phyloP scores from a whole-genome alignment of 2,888 invertebrate genomes.

The Micoletzkya japonica region DNA sequence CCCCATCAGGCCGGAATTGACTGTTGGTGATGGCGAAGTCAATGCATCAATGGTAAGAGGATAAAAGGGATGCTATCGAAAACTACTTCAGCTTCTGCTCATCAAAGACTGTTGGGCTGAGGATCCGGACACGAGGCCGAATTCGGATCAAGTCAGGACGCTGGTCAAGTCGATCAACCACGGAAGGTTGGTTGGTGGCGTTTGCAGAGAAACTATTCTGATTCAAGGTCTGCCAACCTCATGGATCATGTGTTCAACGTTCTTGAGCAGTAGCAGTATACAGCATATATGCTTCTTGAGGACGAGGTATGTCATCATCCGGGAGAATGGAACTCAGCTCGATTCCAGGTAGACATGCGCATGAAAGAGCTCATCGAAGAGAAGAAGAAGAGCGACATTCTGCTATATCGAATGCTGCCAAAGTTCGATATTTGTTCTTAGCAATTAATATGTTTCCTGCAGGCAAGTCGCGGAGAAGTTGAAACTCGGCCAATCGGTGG shows the following conservation, averaged over 20 bases:
- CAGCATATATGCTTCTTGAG: no score
- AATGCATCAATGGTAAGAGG: conserved; percentile 24
- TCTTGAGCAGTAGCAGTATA: conserved; percentile 18
- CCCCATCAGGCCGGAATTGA: conserved; percentile 8
- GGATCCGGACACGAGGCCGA: conserved; percentile 12
- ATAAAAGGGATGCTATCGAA: no score
- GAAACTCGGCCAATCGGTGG: conserved; percentile 43
- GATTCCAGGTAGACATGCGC: conserved; percentile 3
- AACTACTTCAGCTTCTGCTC: conserved; percentile 9
- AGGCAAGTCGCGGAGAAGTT: conserved; percentile 46
- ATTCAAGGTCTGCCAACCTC: conserved; percentile 42
- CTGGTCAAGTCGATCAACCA: conserved; percentile 25
- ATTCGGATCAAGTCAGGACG: neutral
- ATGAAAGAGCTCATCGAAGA: conserved; percentile 21
- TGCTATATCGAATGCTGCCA: conserved; percentile 26
- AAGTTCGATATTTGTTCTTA: conserved; percentile 10
- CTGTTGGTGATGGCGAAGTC: conserved; percentile 14
- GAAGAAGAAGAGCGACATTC: conserved; percentile 28
- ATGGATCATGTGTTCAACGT: conserved; percentile 54
- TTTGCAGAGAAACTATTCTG: no score
- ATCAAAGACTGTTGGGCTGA: conserved; percentile 28
- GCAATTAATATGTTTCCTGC: neutral
- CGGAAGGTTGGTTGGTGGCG: conserved; percentile 12
- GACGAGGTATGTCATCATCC: conserved; percentile 4
- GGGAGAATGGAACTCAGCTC: neutral